These are phyloP conservation scores for Psilopsiagon aymara DNA, from an alignment of 2,113 vertebrate genomes.

Conservation along the genomic window DNA sequence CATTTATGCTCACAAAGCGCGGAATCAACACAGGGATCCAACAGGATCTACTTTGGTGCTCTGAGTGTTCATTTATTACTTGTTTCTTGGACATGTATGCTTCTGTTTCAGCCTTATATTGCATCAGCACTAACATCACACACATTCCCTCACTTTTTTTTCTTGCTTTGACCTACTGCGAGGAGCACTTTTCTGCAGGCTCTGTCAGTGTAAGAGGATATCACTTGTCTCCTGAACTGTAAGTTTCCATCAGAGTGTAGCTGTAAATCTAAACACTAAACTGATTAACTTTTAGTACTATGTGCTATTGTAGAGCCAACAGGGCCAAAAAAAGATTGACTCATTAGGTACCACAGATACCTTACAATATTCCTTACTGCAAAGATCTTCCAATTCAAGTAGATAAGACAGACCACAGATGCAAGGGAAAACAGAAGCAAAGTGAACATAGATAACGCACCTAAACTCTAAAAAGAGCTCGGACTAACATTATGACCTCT, in stretches of 20 bases:
- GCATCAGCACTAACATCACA: neutral
- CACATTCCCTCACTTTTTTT: neutral
- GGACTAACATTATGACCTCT: neutral
- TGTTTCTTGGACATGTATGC: neutral
- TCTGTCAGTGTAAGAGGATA: conserved; percentile 37
- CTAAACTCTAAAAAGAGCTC: neutral
- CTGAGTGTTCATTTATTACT: neutral
- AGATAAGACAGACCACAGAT: neutral
- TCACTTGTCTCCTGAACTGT: neutral
- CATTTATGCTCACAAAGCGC: neutral
- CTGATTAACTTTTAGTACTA: conserved; percentile 52
- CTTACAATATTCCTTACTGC: neutral
- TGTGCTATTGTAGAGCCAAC: neutral
- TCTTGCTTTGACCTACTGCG: conserved; percentile 27
- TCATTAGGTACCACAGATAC: neutral
- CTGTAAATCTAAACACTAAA: conserved; percentile 61
- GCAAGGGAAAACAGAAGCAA: neutral
- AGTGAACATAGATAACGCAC: neutral
- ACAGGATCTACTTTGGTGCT: neutral
- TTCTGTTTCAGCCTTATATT: neutral
- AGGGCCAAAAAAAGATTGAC: neutral
- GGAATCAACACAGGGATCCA: neutral
- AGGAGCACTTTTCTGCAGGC: neutral
- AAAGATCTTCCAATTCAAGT: neutral
- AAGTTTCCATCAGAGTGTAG: conserved; percentile 37